phyloP scores from a whole-genome alignment of 2,113 vertebrate genomes.

The Podiceps cristatus region DNA sequence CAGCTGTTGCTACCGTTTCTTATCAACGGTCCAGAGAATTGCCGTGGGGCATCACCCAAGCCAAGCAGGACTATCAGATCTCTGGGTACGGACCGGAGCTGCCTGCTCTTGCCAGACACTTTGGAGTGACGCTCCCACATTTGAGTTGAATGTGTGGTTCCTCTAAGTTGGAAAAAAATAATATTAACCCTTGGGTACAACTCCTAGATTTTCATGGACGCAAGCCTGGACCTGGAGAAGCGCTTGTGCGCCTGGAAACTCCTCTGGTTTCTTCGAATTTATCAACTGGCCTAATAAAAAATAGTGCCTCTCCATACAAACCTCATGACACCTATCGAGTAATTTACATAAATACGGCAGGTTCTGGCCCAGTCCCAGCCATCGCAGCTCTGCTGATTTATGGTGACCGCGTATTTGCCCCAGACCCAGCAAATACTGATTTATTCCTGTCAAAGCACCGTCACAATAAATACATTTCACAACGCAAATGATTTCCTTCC shows the following conservation, averaged over 20 bases:
- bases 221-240: neutral
- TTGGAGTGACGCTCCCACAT: neutral
- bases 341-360: neutral
- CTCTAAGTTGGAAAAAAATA: neutral
- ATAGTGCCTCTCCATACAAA: neutral
- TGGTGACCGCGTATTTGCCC: neutral
- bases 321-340: neutral
- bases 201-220: neutral
- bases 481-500: neutral
- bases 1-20: neutral
- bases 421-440: neutral
- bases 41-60: neutral
- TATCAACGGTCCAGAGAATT: neutral
- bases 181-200: neutral
- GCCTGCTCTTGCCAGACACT: neutral
- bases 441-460: conserved; percentile 31
- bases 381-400: neutral
- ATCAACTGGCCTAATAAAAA: neutral
- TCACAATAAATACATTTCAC: conserved; percentile 13
- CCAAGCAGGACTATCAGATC: neutral
- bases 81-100: fast-evolving
- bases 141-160: neutral
- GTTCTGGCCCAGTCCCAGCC: neutral
- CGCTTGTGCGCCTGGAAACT: neutral
- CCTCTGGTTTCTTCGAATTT: neutral